Evolutionary conservation across 1,140 invertebrate species (phyloP), one percentile per base, ranked within the genome.

Genomic region (Cyphomyrmex costatus): DNA sequence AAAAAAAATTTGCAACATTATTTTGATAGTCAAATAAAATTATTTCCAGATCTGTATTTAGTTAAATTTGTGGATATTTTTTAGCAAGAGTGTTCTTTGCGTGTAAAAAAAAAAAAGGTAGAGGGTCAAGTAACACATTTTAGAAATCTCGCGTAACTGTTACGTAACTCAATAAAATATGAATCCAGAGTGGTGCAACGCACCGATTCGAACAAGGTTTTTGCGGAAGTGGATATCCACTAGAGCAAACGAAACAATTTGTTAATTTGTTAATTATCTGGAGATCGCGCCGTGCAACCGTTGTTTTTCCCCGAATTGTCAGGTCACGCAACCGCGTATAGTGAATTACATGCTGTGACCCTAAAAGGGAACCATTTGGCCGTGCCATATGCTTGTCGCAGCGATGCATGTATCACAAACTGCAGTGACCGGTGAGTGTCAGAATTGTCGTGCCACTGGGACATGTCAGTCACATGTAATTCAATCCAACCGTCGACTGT

Each of bases 381-480:
- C 53, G 24, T 82, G 66, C 79, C 68, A 60, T 49, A 74, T 83
- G 79, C 68, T 83, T 83, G 79, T 83, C 79, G 79, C 79, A 60
- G 36, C 68, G 53, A 74, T 60, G 79, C 68, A 74, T 83, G 79
- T 68, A 83, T 83, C 68, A 73, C 79, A 74, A 83, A 83, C 79
- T 82, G 68, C 68, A 68, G 46, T 21, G 46, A 53, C 66, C 46
- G 42, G 61, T 49, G 79, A 83, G 79, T 83, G 79, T 83, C 79
- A 83, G 79, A 83, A 73, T 83, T 83, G 79, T 82, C 66, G 66
- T 73, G 68, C 79, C 79, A 73, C 68, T 60, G 79, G 79, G 79
- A 83, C 53, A 73, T 73, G 79, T 83, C 79, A 83, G 79, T 83
- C 79, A 83, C 79, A 60, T 83, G 79, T 83, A 83, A 83, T 83